A percentile compares a stretch with the other conserved stretches of the same genome.
Conservation (phyloP, 2,113 vertebrate genomes). For the Trachemys scripta region DNA sequence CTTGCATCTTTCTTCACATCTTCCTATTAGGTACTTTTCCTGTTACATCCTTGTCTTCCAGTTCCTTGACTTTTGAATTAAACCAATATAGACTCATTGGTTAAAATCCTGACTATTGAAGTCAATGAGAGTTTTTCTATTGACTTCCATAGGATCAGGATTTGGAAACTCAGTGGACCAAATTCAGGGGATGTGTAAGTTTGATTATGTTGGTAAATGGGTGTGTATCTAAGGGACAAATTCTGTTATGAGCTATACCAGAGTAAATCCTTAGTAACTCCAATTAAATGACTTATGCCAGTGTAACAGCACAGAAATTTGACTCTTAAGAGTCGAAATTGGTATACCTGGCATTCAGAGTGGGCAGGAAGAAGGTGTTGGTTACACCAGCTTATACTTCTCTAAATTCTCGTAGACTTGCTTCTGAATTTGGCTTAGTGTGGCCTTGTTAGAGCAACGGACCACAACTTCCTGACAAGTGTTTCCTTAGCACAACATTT, state of each 20-base stretch:
- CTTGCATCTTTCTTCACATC: not conserved
- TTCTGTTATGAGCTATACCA: not conserved
- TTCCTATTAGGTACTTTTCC: fast-evolving
- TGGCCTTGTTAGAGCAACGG: not conserved
- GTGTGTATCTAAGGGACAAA: not conserved
- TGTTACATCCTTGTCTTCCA: not conserved
- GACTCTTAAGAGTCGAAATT: not conserved
- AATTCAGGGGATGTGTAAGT: not conserved
- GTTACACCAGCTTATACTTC: conserved; percentile 3
- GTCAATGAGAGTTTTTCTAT: not conserved
- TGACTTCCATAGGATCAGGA: not conserved
- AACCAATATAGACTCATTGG: not conserved
- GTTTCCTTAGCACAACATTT: not conserved
- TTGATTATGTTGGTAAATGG: not conserved
- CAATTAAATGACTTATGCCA: not conserved
- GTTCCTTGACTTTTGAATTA: conserved; percentile 2
- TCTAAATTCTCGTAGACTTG: not conserved
- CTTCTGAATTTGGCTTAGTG: not conserved
- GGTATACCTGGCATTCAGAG: not conserved
- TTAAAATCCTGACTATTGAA: not conserved
- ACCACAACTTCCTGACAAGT: conserved; percentile 9
- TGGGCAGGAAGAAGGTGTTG: not conserved
- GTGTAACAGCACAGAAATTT: not conserved
- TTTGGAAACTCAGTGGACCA: not conserved
- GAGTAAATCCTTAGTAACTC: not conserved